Percentiles rank a stretch among this genome's conserved stretches.
Conservation (phyloP, 1,140 invertebrate genomes). For the Heterodera schachtii region DNA sequence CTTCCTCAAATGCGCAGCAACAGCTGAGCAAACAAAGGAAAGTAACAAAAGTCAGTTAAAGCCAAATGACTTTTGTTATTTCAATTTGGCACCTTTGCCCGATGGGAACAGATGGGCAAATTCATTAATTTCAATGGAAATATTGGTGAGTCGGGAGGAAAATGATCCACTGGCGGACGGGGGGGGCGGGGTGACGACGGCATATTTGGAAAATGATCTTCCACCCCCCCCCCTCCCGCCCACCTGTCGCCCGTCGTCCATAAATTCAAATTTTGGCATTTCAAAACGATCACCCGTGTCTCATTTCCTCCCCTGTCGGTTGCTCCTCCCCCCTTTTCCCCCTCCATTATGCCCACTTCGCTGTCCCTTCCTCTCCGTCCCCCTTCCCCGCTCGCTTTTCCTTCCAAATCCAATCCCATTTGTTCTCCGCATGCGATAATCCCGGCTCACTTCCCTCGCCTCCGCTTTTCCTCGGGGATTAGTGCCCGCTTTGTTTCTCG, state of each 20-base stretch:
- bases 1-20: not conserved
- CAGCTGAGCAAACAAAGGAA: slow-evolving; percentile 3
- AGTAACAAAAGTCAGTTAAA: not conserved
- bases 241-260: not conserved
- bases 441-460: not conserved
- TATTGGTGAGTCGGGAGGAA: not conserved
- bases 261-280: too few relatives aligned
- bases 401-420: not conserved
- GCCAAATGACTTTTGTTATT: not conserved
- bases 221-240: not conserved
- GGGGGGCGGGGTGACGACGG: too few relatives aligned
- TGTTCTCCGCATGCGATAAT: not conserved
- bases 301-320: too few relatives aligned
- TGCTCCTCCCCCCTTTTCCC: too few relatives aligned
- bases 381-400: not conserved
- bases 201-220: too few relatives aligned
- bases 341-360: not conserved
- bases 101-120: not conserved
- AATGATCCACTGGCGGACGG: not conserved
- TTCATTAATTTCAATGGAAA: not conserved
- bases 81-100: not conserved
- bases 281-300: not conserved
- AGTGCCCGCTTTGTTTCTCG: slow-evolving; percentile 1
- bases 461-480: not conserved
- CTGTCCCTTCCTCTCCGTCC: too few relatives aligned